Percentiles rank a stretch among this genome's conserved stretches.
These are phyloP conservation scores for Seira ritae DNA, from an alignment of 2,888 invertebrate genomes.

Conservation along the genomic window DNA sequence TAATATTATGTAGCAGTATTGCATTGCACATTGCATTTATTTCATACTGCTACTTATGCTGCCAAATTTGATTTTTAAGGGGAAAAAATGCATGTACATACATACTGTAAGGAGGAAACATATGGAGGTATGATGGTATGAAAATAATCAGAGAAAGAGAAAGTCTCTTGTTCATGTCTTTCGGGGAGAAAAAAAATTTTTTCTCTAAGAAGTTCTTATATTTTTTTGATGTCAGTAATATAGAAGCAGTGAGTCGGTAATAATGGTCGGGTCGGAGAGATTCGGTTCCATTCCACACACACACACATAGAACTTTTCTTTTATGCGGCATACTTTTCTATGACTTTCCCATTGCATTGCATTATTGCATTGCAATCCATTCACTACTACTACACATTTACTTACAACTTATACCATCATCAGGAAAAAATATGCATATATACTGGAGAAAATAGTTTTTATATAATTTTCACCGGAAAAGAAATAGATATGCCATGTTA, in stretches of 20 bases:
- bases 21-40: not conserved
- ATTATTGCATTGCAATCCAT: too few species aligned
- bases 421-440: too few species aligned
- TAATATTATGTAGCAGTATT: too few species aligned
- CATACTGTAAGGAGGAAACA: not conserved
- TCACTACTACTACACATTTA: too few species aligned
- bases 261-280: slow-evolving; percentile 26
- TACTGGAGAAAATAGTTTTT: too few species aligned
- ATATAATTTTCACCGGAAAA: too few species aligned
- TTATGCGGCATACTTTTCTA: not conserved
- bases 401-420: too few species aligned
- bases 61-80: not conserved
- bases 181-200: not conserved
- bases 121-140: not conserved
- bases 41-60: not conserved
- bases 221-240: slow-evolving; percentile 6
- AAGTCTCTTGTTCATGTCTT: not conserved
- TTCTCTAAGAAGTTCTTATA: not conserved
- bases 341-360: not conserved
- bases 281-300: not conserved
- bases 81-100: not conserved
- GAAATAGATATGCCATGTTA: too few species aligned
- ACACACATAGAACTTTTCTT: slow-evolving; percentile 1
- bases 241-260: slow-evolving; percentile 26
- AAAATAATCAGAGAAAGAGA: not conserved